Evolutionary conservation across 2,888 invertebrate species (phyloP).

Genomic region (Allacma fusca): DNA sequence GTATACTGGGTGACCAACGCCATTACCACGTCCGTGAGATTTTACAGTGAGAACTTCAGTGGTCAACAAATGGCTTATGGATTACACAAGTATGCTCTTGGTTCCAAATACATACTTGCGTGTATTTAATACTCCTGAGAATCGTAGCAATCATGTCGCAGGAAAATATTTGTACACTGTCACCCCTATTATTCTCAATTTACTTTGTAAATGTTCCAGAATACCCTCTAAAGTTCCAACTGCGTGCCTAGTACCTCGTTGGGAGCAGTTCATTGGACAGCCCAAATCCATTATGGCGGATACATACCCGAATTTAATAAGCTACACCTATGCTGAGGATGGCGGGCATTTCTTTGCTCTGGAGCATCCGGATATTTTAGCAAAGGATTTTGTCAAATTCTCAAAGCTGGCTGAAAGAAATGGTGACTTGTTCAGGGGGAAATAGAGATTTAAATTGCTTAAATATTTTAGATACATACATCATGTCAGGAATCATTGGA

Average conservation of each 20-base stretch:
- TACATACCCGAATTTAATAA: constrained; percentile 74
- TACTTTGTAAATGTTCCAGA: constrained; percentile 70
- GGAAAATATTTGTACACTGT: background rate
- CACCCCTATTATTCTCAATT: too few relatives aligned
- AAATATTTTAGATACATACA: too few relatives aligned
- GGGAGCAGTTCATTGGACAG: constrained; percentile 65
- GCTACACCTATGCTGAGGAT: constrained; percentile 71
- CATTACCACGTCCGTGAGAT: constrained; percentile 66
- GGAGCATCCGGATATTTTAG: constrained; percentile 77
- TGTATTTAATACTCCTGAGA: too few relatives aligned
- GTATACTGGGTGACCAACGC: constrained; percentile 68
- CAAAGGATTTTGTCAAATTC: constrained; percentile 73
- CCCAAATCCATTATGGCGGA: constrained; percentile 71
- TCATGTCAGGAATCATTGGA: too few relatives aligned
- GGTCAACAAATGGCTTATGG: background rate
- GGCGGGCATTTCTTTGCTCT: constrained; percentile 90
- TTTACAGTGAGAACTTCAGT: constrained; percentile 65
- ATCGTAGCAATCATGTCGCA: too few relatives aligned
- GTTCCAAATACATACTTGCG: too few relatives aligned
- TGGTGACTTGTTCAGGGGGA: too few relatives aligned
- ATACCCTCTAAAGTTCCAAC: constrained; percentile 75
- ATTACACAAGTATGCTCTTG: background rate
- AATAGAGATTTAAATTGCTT: too few relatives aligned
- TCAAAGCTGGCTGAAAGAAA: constrained; percentile 52
- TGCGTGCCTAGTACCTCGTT: constrained; percentile 79